These are phyloP conservation scores for Lordiphosa stackelbergi DNA, from an alignment of 1,140 invertebrate genomes.

Conservation along the genomic window DNA sequence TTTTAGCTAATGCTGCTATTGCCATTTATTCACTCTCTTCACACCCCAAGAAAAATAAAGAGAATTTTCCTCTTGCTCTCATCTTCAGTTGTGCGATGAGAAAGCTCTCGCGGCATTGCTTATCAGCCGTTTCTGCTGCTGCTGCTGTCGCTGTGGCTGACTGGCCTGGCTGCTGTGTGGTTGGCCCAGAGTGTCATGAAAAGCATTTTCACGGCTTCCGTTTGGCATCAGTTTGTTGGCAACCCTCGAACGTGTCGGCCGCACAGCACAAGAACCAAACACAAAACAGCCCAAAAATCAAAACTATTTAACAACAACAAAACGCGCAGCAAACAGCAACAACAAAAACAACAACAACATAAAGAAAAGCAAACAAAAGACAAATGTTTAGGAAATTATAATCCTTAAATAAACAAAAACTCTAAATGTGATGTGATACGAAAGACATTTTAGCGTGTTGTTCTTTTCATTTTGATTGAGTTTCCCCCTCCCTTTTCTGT, in stretches of 20 bases:
- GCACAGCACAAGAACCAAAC: constrained; percentile 28
- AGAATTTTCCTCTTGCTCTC: constrained; percentile 9
- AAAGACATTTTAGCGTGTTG: constrained; percentile 47
- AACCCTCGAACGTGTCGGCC: constrained; percentile 67
- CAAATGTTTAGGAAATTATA: constrained; percentile 20
- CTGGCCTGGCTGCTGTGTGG: constrained; percentile 4
- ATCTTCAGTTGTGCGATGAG: not conserved
- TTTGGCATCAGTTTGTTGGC: constrained; percentile 74
- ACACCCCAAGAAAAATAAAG: constrained; percentile 17
- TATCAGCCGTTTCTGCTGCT: constrained; percentile 49
- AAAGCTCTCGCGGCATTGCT: constrained; percentile 51
- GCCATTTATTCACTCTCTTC: not conserved
- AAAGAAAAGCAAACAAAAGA: constrained; percentile 13
- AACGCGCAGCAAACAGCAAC: constrained; percentile 11
- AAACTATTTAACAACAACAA: constrained; percentile 1
- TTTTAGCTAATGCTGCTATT: too few relatives aligned
- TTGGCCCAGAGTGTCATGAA: constrained; percentile 51
- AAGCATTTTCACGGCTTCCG: constrained; percentile 69
- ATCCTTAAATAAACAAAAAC: constrained; percentile 12
- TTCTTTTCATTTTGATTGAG: constrained; percentile 41
- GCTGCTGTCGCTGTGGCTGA: constrained; percentile 24
- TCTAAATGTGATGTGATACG: constrained; percentile 61
- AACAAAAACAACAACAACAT: constrained; percentile 3
- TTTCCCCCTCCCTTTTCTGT: constrained; percentile 30
- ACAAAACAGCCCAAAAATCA: not conserved